A percentile compares a stretch with the other conserved stretches of the same genome.
phyloP scores from a whole-genome alignment of 35 echinoderm and acorn worm genomes.

The Stichopus chloronotus region DNA sequence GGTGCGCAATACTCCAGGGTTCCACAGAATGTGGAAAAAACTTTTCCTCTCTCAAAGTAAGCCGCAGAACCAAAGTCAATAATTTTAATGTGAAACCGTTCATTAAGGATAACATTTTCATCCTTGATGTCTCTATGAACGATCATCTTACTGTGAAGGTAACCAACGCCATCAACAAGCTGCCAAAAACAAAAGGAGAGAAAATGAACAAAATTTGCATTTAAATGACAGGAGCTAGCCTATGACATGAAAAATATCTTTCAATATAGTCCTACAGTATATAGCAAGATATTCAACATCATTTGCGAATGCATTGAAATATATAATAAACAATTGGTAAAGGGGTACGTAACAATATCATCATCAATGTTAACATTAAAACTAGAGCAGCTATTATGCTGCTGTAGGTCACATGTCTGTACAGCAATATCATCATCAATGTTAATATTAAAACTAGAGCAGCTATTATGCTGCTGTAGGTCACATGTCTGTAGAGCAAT shows the following conservation, averaged over 20 bases:
- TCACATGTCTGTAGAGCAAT: no score
- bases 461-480: no score
- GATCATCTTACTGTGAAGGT: constrained; percentile 82
- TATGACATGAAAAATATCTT: background rate
- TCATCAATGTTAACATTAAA: no score
- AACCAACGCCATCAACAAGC: constrained; percentile 81
- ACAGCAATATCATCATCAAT: no score
- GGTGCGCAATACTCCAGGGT: constrained; percentile 98
- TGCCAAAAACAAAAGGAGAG: constrained; percentile 32
- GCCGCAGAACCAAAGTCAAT: constrained; percentile 98
- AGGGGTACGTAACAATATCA: no score
- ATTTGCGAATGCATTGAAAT: no score
- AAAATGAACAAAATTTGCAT: background rate
- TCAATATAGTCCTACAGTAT: no score
- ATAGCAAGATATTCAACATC: no score
- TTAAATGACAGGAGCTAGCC: background rate
- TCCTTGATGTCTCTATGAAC: constrained; percentile 98
- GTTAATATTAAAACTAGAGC: no score
- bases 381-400: no score
- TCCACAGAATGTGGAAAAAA: constrained; percentile 97
- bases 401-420: no score
- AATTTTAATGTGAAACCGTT: constrained; percentile 86
- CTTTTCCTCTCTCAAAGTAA: constrained; percentile 71
- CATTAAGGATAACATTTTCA: constrained; percentile 95
- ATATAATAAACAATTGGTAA: no score